phyloP scores from a whole-genome alignment of 1,140 invertebrate genomes.

The Anthonomus grandis region DNA sequence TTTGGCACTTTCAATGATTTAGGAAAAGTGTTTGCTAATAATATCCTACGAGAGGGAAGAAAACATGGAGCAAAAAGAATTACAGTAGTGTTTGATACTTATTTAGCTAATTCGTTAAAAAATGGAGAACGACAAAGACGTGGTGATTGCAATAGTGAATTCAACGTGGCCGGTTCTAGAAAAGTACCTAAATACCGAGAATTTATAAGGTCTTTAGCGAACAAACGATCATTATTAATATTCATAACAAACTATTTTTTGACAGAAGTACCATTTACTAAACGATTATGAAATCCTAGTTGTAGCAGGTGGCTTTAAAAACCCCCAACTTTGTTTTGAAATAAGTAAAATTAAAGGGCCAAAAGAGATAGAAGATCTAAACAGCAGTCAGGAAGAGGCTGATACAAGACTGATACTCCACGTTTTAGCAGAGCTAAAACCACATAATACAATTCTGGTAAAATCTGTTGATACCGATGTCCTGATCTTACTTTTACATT shows the following conservation, averaged over 20 bases:
- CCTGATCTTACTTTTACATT: background rate
- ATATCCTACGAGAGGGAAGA: background rate
- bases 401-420: background rate
- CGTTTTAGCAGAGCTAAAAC: background rate
- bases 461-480: background rate
- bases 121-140: background rate
- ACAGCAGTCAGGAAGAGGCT: background rate
- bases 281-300: background rate
- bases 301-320: background rate
- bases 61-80: background rate
- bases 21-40: background rate
- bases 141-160: background rate
- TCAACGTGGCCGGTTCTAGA: background rate
- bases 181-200: background rate
- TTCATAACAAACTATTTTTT: background rate
- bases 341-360: background rate
- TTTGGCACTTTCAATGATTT: background rate
- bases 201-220: background rate
- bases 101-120: background rate
- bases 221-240: background rate
- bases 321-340: background rate
- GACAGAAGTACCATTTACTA: background rate
- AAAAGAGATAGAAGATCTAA: background rate
- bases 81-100: background rate
- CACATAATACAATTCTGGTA: background rate